phyloP scores from a whole-genome alignment of 2,113 vertebrate genomes.

The Chelonoidis abingdonii region DNA sequence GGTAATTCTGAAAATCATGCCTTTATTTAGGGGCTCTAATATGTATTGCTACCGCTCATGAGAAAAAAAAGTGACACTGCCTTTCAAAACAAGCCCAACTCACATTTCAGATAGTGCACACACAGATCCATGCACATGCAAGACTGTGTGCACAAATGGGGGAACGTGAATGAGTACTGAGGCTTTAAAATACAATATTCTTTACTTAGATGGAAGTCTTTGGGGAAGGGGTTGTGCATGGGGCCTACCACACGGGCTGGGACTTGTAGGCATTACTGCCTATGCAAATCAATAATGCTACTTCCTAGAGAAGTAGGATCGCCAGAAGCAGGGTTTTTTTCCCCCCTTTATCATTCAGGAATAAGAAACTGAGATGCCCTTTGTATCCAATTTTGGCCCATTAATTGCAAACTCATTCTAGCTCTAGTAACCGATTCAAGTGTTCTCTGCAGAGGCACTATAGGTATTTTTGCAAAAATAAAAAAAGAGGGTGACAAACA shows the following conservation, averaged over 20 bases:
- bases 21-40: not conserved
- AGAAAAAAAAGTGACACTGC: no score
- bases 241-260: not conserved
- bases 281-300: not conserved
- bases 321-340: not conserved
- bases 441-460: not conserved
- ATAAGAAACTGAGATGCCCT: not conserved
- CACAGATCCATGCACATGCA: not conserved
- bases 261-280: not conserved
- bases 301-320: not conserved
- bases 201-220: not conserved
- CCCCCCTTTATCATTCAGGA: not conserved
- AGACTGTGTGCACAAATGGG: accelerated
- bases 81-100: no score
- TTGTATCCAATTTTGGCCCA: not conserved
- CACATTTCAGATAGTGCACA: not conserved
- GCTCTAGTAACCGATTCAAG: not conserved
- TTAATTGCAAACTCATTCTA: not conserved
- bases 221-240: accelerated
- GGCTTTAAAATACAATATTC: accelerated
- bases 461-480: slow-evolving; percentile 31
- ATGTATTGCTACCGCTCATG: no score
- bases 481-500: not conserved
- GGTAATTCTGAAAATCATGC: not conserved
- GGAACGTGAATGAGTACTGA: not conserved